Conservation (phyloP, 2,888 invertebrate genomes). For the Dasypogon diadema region DNA sequence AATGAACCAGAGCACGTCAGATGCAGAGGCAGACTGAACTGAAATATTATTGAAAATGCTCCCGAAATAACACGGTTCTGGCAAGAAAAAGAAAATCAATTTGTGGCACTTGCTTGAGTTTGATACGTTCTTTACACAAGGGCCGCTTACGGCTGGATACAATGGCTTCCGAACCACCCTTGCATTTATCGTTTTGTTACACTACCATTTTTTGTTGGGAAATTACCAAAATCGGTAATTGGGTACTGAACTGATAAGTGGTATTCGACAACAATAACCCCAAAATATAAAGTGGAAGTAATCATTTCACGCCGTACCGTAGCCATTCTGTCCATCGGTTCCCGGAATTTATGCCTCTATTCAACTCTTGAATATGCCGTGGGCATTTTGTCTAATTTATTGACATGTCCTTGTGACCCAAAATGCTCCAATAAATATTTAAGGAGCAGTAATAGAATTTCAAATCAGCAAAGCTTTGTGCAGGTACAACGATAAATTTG, state of each 20-base stretch:
- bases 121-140: too few species aligned
- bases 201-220: constrained; percentile 1
- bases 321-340: too few species aligned
- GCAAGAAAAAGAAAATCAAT: constrained; percentile 12
- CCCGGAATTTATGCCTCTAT: too few species aligned
- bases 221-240: constrained; percentile 16
- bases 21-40: too few species aligned
- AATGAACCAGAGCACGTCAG: constrained; percentile 15
- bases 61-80: background rate
- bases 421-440: constrained; percentile 53
- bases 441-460: constrained; percentile 54
- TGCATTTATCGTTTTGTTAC: constrained; percentile 2
- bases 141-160: too few species aligned
- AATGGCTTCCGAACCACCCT: background rate
- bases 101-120: background rate
- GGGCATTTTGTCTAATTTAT: constrained; percentile 34
- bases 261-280: too few species aligned
- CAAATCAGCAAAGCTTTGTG: constrained; percentile 40
- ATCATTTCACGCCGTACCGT: too few species aligned
- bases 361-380: constrained; percentile 18
- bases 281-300: too few species aligned
- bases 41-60: constrained; percentile 40
- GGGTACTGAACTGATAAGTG: too few species aligned
- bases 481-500: constrained; percentile 41
- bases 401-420: constrained; percentile 30